These are phyloP conservation scores for Poeciliopsis occidentalis DNA, from an alignment of 2,113 vertebrate genomes.

Conservation along the genomic window DNA sequence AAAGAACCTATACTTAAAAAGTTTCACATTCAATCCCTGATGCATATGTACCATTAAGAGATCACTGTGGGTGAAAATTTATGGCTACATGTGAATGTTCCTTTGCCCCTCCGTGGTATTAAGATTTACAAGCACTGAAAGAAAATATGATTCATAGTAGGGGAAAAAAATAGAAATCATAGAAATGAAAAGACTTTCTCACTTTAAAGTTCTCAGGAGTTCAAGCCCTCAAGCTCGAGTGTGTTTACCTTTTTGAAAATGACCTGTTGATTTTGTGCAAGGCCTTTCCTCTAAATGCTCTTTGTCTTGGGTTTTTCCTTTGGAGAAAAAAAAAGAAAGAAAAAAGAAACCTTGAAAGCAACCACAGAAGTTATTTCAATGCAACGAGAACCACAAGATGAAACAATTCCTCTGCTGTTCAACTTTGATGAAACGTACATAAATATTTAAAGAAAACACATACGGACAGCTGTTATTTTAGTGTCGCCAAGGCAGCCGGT, in stretches of 20 bases:
- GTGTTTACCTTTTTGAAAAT: slow-evolving; percentile 60
- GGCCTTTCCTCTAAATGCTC: slow-evolving; percentile 32
- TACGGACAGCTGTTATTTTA: slow-evolving; percentile 34
- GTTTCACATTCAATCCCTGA: slow-evolving; percentile 51
- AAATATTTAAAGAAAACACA: slow-evolving; percentile 56
- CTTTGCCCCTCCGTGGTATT: slow-evolving; percentile 49
- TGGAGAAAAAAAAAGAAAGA: background rate
- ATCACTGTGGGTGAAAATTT: slow-evolving; percentile 58
- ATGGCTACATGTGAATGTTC: slow-evolving; percentile 49
- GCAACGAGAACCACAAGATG: background rate
- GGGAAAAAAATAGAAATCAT: background rate
- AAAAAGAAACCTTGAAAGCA: slow-evolving; percentile 45
- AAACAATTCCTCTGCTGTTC: slow-evolving; percentile 44
- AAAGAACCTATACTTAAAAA: slow-evolving; percentile 53
- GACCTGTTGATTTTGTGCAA: slow-evolving; percentile 53
- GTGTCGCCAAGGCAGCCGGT: slow-evolving; percentile 31
- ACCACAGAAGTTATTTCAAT: slow-evolving; percentile 42
- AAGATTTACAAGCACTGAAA: slow-evolving; percentile 57
- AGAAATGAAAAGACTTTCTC: slow-evolving; percentile 24
- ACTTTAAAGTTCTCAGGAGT: slow-evolving; percentile 57
- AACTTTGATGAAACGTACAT: slow-evolving; percentile 48
- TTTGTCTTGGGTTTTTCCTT: slow-evolving; percentile 42
- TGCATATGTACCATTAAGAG: slow-evolving; percentile 51
- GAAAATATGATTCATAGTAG: slow-evolving; percentile 27
- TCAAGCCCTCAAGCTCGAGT: slow-evolving; percentile 55